phyloP scores from a whole-genome alignment of 2,888 invertebrate genomes.

The Drosophila nr. perissopoda region DNA sequence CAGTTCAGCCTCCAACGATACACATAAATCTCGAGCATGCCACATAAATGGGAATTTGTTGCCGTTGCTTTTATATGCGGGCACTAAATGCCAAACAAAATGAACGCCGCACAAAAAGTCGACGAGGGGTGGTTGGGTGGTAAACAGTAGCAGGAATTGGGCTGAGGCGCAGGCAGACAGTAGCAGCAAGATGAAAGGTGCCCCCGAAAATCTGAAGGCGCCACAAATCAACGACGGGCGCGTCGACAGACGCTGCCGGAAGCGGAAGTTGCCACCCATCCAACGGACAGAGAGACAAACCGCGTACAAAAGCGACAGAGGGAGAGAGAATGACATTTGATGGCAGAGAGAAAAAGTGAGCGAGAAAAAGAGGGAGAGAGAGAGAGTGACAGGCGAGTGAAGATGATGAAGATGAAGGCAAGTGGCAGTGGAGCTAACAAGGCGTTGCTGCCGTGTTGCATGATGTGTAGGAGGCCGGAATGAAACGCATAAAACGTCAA shows the following conservation, averaged over 20 bases:
- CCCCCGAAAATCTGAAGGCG: slow-evolving; percentile 51
- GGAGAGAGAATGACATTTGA: neutral
- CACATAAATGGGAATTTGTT: slow-evolving; percentile 73
- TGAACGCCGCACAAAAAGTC: slow-evolving; percentile 4
- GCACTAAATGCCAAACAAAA: slow-evolving; percentile 71
- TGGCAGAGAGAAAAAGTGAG: neutral
- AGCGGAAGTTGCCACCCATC: slow-evolving; percentile 65
- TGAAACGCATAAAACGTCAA: slow-evolving; percentile 74
- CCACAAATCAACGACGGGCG: slow-evolving; percentile 70
- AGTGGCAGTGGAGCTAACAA: slow-evolving; percentile 63
- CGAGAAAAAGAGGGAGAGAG: neutral
- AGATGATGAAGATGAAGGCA: slow-evolving; percentile 45
- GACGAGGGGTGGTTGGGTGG: neutral
- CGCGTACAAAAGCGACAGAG: neutral
- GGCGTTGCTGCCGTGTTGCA: slow-evolving; percentile 43
- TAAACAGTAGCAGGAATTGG: neutral
- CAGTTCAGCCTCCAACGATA: slow-evolving; percentile 13
- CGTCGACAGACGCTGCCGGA: slow-evolving; percentile 64
- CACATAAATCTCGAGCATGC: slow-evolving; percentile 71
- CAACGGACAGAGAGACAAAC: neutral
- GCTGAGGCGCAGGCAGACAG: slow-evolving; percentile 3
- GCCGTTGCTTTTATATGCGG: slow-evolving; percentile 60
- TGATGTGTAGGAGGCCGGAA: slow-evolving; percentile 4
- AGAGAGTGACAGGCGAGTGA: slow-evolving; percentile 8
- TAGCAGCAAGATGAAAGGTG: slow-evolving; percentile 33